Evolutionary conservation across 2,888 invertebrate genomes (phyloP), one percentile per base, ranked within the genome.

Genomic region (Polydrusus pterygomalis): DNA sequence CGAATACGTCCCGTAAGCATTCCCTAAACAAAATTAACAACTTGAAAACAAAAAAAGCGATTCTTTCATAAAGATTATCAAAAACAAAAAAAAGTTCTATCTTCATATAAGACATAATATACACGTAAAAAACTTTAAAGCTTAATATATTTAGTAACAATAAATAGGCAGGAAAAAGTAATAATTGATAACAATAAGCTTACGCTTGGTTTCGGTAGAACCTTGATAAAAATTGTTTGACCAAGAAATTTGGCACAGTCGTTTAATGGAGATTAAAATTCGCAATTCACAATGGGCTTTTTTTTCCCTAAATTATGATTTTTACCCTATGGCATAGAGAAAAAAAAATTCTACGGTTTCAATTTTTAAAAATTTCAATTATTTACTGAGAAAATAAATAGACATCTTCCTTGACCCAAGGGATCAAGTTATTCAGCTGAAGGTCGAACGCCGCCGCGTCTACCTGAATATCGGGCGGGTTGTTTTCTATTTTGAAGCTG

Each of bases 181-280:
- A n/a, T n/a, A n/a, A 38, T 67, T 13, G 10, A 69, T 43, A 69
- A 56, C 20, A 20, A 68, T 11, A n/a, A 47, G 47, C 47, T 13
- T 43, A 40, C 58, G 3, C 15, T 56, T 45, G 47, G 20, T 34
- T 15, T 20, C 25, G n/a, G 17, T 51, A 25, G 25, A 69, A n/a
- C 43, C 58, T 69, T 17, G 15, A 56, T 43, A 69, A 49, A 64
- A 69, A 38, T 40, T 38, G 58, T 69, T 38, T 58, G 11, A 69
- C 56, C 68, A 69, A 69, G 43, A 11, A 15, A 40, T 71, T 71
- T 71, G 71, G 71, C 71, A 71, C 71, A 71, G 43, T 71, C 10
- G 18, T 38, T 40, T 38, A 51, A 70, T 34, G n/a, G n/a, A 15
- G 10, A n/a, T n/a, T n/a, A 67, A 17, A n/a, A n/a, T 30, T 34